Evolutionary conservation across 2,797 vertebrate species (phyloP), one percentile per base, ranked within the genome.

Genomic region (Acanthopagrus latus): DNA sequence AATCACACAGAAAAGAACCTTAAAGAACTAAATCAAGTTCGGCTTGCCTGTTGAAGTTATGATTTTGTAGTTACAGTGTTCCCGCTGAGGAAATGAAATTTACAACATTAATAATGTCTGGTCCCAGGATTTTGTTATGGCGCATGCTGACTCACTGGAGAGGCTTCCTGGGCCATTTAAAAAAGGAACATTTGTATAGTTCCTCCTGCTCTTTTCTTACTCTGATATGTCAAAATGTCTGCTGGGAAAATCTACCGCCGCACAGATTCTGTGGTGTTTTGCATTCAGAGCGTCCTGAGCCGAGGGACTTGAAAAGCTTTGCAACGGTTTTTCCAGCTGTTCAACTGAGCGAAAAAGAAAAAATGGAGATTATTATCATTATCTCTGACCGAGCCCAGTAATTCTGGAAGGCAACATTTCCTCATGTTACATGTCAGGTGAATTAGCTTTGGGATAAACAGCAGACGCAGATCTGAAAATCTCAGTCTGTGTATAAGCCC

Each of bases 361-460:
- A n/a, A 17, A 12, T 59, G 29, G 27, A 55, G 46, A 76, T 72
- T 25, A 63, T 58, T 44, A 8, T 71, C 52, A 55, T 73, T 55
- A 47, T 62, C 41, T 50, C 21, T 18, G 25, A 60, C 27, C 25
- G 50, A 59, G 44, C 17, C 43, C 21, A 6, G 16, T 27, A 25
- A 52, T 50, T 68, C 29, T 1, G 3, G 12, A 17, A 41, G 56
- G 17, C n/a, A 33, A 50, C 23, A 43, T 38, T 47, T 65, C 21
- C 44, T 69, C 41, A 33, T 46, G 7, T 63, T 48, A 7, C 16
- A 6, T 20, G 4, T 23, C 0, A 41, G 3, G 52, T 57, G 21
- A 56, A 55, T 17, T 50, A 29, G 29, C 23, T 43, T 7, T n/a
- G 20, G 20, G 4, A 50, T 6, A 21, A 29, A 73, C 20, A 38